Base-by-base conservation (phyloP, 2,113 vertebrate species). In the Neodon shergylaensis region DNA sequence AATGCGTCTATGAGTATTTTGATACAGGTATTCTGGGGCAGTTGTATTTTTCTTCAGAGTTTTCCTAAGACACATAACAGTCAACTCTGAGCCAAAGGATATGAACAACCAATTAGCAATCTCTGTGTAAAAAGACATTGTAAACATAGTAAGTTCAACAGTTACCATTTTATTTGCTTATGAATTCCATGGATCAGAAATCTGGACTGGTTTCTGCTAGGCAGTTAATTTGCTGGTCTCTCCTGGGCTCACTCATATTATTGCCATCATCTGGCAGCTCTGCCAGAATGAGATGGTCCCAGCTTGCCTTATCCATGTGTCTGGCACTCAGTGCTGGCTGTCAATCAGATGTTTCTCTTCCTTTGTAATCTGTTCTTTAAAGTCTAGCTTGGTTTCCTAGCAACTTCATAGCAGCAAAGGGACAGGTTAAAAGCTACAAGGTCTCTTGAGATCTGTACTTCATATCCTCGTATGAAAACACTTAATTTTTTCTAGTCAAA, bases 81-180 rank as follows among this genome's bases (percentile, higher is more conserved):
- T n/a, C 17, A 91, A 44, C 26, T 33, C 14, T 58, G 82, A 92
- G 82, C 90, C 85, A 94, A 94, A 93, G 22, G 7, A 81, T 88
- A 61, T 68, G 36, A 86, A 84, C 31, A 77, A 58, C 68, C 58
- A n/a, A 5, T 90, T 92, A 90, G 28, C 33, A 84, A 14, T 84
- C 94, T 95, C 81, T 94, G 8, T 94, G 47, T 92, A 92, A 66
- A 42, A 72, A 88, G 82, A 31, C 13, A 49, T 83, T 6, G 39
- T 79, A 81, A 77, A 79, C 61, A 54, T 49, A 70, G 74, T 87
- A 78, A 95, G 26, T 93, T 81, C 73, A 73, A 63, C 5, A 83
- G 49, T 21, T 24, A 63, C 78, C n/a, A 33, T 94, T 95, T 90
- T 95, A 91, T 92, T 97, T 94, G 31, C 63, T 92, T 42, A 21